Base-by-base conservation (phyloP, 2,888 invertebrate species). In the Lasioglossum malachurum region DNA sequence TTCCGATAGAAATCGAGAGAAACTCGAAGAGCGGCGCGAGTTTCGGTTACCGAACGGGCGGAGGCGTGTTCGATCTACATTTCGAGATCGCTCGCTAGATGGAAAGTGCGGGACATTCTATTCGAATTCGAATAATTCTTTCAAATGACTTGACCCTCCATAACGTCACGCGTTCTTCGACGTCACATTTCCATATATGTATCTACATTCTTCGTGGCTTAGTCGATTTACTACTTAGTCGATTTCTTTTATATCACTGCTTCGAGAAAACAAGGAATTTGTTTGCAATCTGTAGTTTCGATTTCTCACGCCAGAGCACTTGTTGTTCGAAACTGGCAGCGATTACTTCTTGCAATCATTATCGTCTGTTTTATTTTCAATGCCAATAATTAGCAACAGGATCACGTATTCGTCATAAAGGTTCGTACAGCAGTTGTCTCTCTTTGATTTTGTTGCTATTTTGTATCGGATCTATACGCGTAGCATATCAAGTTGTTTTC, bases 51-150 rank as follows among this genome's bases (percentile, higher is more conserved):
- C 44, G 16, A 19, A 31, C 19, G 19, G 31, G 75, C 38, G 41
- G 75, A 69, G 76, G 46, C 67, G 27, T 84, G 69, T 74, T 84
- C 31, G 57, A 69, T 78, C 60, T n/a, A 75, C 75, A 72, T 78
- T 75, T 27, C 19, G 49, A 78, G 71, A 83, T 83, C 57, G 41
- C 19, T 74, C 7, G 46, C 57, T 67, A 71, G 71, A 71, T 71
- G 53, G 57, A 69, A 53, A 60, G 35, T 44, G 35, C 38, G 71
- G 41, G 38, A 71, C 12, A n/a, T 71, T 71, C 71, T 14, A 12
- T 71, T 71, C 23, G 38, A 71, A 71, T 41, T 41, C 14, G 41
- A 71, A 69, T 10, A 23, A 41, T 71, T 41, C 35, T 38, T 35
- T 69, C 12, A 10, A 69, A 38, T 69, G 19, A 8, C 64, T 31